Conservation (phyloP, 1,140 invertebrate species). For the Drosophila athabasca region DNA sequence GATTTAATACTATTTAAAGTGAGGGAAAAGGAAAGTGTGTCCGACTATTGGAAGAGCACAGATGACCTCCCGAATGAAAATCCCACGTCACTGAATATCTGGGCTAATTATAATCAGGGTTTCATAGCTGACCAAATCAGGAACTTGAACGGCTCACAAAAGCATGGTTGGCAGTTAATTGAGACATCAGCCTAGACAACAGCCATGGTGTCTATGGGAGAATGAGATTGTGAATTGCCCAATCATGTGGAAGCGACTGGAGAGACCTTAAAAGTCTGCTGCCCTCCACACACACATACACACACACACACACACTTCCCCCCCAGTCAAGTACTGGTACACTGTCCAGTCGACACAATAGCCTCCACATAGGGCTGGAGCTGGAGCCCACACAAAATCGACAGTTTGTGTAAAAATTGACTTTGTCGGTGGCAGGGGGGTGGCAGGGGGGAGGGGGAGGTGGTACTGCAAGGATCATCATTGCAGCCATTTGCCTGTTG, state of each 20-base stretch:
- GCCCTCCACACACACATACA: constrained; percentile 16
- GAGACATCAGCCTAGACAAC: constrained; percentile 71
- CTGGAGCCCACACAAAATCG: constrained; percentile 50
- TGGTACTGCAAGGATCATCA: constrained; percentile 49
- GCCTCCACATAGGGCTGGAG: not conserved
- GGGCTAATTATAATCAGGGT: constrained; percentile 28
- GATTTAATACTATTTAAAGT: constrained; percentile 31
- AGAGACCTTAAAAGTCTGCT: constrained; percentile 42
- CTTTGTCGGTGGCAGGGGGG: constrained; percentile 4
- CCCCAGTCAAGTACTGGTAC: constrained; percentile 9
- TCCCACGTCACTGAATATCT: constrained; percentile 5
- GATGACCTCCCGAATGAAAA: not conserved
- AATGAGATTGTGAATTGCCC: constrained; percentile 62
- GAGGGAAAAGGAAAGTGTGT: not conserved
- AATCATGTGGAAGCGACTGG: constrained; percentile 72
- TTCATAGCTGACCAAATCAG: constrained; percentile 21
- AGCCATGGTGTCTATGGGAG: constrained; percentile 35
- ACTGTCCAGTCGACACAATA: constrained; percentile 36
- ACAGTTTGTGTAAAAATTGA: constrained; percentile 68
- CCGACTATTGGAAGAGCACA: too few species aligned
- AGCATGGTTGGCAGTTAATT: constrained; percentile 69
- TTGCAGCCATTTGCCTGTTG: constrained; percentile 63
- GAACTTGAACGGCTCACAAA: constrained; percentile 32
- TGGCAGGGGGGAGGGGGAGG: constrained; percentile 22
- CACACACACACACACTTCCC: constrained; percentile 25